These are phyloP conservation scores for Danio albolineatus DNA, from an alignment of 2,797 vertebrate genomes.

Conservation along the genomic window DNA sequence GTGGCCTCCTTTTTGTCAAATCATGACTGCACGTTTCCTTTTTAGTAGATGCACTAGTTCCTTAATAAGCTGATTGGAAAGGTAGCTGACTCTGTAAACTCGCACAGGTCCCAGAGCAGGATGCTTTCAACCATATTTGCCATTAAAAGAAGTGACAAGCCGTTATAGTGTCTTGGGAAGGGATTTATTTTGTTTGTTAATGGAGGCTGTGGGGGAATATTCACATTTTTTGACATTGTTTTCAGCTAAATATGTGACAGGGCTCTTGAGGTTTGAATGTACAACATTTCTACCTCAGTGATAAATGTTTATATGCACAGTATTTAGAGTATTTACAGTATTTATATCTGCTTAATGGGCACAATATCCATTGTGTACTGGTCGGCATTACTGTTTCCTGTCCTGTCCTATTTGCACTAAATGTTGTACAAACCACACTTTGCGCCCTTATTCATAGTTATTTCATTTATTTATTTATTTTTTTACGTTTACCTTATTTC, in stretches of 20 bases:
- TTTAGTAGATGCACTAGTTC: slow-evolving; percentile 43
- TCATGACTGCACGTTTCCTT: slow-evolving; percentile 43
- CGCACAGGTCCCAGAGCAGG: slow-evolving; percentile 20
- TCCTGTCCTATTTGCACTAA: too few relatives aligned
- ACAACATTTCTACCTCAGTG: too few relatives aligned
- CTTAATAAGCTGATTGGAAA: slow-evolving; percentile 38
- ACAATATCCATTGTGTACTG: too few relatives aligned
- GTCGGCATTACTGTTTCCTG: too few relatives aligned
- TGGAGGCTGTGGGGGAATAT: not conserved
- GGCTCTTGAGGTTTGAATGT: not conserved
- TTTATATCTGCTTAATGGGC: too few relatives aligned
- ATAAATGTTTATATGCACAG: too few relatives aligned
- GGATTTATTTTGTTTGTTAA: not conserved
- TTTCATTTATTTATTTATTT: too few relatives aligned
- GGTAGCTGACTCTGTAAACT: slow-evolving; percentile 10
- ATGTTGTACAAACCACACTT: too few relatives aligned
- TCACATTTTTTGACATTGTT: not conserved
- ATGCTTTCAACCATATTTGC: not conserved
- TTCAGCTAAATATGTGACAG: not conserved
- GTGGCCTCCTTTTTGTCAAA: slow-evolving; percentile 52
- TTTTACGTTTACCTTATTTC: too few relatives aligned
- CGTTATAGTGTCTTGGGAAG: not conserved
- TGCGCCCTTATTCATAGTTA: too few relatives aligned
- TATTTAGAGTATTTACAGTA: too few relatives aligned
- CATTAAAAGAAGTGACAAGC: not conserved